Base-by-base conservation (phyloP, 2,888 invertebrate species). In the Psylliodes chrysocephalus region DNA sequence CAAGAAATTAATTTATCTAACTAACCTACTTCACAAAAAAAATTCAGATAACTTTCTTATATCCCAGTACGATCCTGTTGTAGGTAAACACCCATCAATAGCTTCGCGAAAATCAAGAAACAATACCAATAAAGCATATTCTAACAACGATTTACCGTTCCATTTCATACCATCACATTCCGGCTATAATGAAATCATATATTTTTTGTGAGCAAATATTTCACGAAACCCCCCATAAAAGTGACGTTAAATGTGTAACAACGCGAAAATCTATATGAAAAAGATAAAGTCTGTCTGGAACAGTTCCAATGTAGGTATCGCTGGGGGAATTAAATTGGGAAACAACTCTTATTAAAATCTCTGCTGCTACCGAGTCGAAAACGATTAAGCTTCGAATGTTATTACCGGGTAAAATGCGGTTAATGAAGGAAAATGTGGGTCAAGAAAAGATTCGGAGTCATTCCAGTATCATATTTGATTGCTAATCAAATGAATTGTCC, bases 111-210 rank as follows among this genome's bases (percentile, higher is more conserved):
- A 54, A 40, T 40, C 40, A 54, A 54, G 40, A 54, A 54, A 54
- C 54, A 54, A 54, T 7, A 15, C 14, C 38, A 40, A 42, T 40
- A 54, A 40, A 40, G 42, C 14, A 54, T 54, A 40, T 42, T 25
- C n/a, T n/a, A n/a, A n/a, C 14, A 22, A 54, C 40, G 54, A 54
- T 54, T 54, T 54, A 54, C 40, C 19, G 40, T n/a, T 19, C n/a
- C n/a, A 49, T 52, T 52, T 38, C 22, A 18, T 35, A 52, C 17
- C 38, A 38, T 52, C 52, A 52, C 38, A 38, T 52, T 52, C 22
- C 38, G 14, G 17, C 25, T 54, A 15, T 54, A 54, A 54, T 40
- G 54, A 54, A 54, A 54, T 54, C 54, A 25, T 54, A 54, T 54
- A 25, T 54, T 54, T 54, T 54, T 54, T 25, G 25, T 22, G 1